These are phyloP conservation scores for Apogon talboti DNA, from an alignment of 2,797 vertebrate genomes.

Conservation along the genomic window DNA sequence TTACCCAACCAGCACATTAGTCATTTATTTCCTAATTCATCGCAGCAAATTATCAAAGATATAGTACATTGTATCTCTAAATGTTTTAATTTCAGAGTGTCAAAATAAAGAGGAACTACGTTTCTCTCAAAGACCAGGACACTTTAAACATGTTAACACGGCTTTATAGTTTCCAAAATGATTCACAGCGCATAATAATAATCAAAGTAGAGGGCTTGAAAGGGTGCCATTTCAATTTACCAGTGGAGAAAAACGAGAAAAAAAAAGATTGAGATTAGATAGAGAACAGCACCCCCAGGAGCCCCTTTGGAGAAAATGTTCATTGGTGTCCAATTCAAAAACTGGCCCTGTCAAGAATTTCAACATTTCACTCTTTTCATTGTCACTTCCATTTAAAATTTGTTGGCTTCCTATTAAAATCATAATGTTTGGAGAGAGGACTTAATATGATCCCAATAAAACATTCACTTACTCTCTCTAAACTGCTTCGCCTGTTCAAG, in stretches of 20 bases:
- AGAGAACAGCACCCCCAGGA: constrained; percentile 35
- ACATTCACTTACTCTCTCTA: constrained; percentile 80
- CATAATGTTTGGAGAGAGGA: no score
- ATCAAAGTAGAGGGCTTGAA: background rate
- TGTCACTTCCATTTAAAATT: no score
- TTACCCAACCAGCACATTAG: no score
- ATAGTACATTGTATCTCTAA: no score
- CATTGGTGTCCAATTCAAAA: background rate
- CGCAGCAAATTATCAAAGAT: no score
- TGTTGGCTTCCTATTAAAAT: no score
- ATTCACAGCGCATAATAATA: background rate
- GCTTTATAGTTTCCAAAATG: background rate
- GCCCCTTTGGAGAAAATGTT: background rate
- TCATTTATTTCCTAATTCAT: no score
- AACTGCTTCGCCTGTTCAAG: constrained; percentile 86
- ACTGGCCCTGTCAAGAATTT: no score
- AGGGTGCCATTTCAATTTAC: background rate
- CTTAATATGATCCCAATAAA: background rate
- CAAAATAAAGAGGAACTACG: no score
- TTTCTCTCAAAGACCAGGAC: no score
- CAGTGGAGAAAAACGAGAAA: background rate
- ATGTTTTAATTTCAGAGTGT: no score
- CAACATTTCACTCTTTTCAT: background rate
- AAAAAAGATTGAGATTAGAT: background rate
- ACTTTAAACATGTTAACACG: no score